Evolutionary conservation across 30 jellyfish, hydroid and myxozoan genomes (phyloP).

Genomic region (Clytia hemisphaerica): DNA sequence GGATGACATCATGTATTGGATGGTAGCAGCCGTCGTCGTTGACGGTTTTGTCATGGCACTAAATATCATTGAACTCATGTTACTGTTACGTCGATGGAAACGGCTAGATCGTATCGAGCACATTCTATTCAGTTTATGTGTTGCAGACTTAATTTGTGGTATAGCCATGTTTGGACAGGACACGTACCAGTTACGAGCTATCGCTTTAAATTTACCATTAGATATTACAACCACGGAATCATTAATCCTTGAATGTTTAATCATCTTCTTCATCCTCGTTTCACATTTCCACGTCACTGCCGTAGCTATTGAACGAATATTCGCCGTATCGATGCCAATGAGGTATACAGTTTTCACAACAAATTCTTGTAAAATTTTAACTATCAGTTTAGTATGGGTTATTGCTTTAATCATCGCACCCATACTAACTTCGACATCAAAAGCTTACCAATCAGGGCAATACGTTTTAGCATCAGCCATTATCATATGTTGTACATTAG

Average conservation of each 20-base stretch:
- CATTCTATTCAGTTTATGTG: constrained; percentile 16
- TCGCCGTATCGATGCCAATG: constrained; percentile 14
- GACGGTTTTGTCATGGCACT: constrained; percentile 15
- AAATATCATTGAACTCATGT: constrained; percentile 3
- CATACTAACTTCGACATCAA: neutral
- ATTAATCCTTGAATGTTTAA: neutral
- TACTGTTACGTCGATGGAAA: constrained; percentile 7
- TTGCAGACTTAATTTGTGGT: constrained; percentile 23
- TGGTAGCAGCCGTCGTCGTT: constrained; percentile 17
- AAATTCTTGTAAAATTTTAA: constrained; percentile 9
- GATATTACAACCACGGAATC: constrained; percentile 3
- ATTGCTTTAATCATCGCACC: constrained; percentile 2
- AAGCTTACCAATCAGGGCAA: too few species aligned
- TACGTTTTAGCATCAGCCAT: too few species aligned
- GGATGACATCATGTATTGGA: constrained; percentile 4
- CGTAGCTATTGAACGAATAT: constrained; percentile 17
- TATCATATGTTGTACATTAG: too few species aligned
- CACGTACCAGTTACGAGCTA: constrained; percentile 4
- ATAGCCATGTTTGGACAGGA: neutral
- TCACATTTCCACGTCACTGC: constrained; percentile 24
- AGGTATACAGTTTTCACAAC: constrained; percentile 11
- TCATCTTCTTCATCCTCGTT: constrained; percentile 5
- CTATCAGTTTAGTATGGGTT: constrained; percentile 12
- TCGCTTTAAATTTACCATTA: neutral
- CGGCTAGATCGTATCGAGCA: constrained; percentile 26